Evolutionary conservation across 2,888 invertebrate species (phyloP).

Genomic region (Auanema sp.): DNA sequence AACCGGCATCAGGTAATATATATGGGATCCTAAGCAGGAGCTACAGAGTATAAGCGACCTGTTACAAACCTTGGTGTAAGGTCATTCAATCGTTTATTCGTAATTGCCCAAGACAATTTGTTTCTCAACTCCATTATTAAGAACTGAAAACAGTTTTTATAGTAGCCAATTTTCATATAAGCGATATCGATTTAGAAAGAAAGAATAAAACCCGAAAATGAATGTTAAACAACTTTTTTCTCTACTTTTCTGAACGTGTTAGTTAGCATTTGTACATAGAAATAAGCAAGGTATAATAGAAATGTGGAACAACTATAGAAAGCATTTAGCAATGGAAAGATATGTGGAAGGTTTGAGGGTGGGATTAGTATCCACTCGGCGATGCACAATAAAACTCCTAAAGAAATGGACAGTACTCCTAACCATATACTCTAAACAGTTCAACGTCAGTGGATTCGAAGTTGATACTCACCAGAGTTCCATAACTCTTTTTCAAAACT

Average conservation of each 20-base stretch:
- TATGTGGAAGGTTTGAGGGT: slow-evolving; percentile 78
- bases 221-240: slow-evolving; percentile 12
- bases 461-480: background rate
- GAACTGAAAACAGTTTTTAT: no score
- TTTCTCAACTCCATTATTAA: no score
- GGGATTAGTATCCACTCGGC: slow-evolving; percentile 64
- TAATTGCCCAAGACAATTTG: no score
- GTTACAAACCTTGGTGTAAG: no score
- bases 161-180: no score
- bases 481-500: background rate
- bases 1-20: no score
- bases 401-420: background rate
- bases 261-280: slow-evolving; percentile 16
- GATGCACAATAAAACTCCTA: slow-evolving; percentile 16
- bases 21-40: no score
- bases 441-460: no score
- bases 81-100: no score
- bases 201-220: background rate
- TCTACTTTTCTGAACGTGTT: slow-evolving; percentile 16
- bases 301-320: slow-evolving; percentile 83
- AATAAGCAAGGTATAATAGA: slow-evolving; percentile 34
- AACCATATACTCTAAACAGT: background rate
- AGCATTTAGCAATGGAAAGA: slow-evolving; percentile 80
- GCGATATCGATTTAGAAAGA: no score
- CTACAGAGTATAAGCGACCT: no score